Base-by-base conservation (phyloP, 2,888 invertebrate species). In the Caenorhabditis sp. region DNA sequence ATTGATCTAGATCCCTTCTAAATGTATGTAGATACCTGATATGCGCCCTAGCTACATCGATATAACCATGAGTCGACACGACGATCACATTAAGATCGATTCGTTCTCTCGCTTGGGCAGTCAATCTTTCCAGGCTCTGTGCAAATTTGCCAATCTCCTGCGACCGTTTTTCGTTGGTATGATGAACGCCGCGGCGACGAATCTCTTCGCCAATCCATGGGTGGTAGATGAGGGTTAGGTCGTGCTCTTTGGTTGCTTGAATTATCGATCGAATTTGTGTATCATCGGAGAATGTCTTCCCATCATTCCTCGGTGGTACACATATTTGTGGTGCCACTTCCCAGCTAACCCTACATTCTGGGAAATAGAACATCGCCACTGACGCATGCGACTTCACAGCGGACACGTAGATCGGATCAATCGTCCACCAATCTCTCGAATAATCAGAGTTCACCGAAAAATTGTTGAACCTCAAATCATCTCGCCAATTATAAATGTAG, bases 61-160 rank as follows among this genome's bases (percentile, higher is more conserved):
- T 69, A 31, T 71, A 64, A 52, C 81, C 81, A 54, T 81, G 83
- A 10, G 79, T 72, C 21, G 81, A 81, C 10, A 81, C 75, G n/a
- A 83, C 77, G 20, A 83, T 72, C 8, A 83, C 63, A 63, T 81
- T 81, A 27, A 83, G 62, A 71, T 83, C 83, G 20, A 81, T 70
- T 49, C 83, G 54, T 57, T 78, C 78, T 5, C 78, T 59, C 2
- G 76, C 81, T 62, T 76, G 72, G 8, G 77, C 72, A 20, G 75
- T 70, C 38, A 81, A 56, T 25, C 81, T 63, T 31, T 81, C 76
- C 38, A 81, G 50, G 25, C 73, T 73, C 59, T 77, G 76, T 5
- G 76, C 76, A 43, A 80, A 78, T 53, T 59, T 52, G 23, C 67
- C 31, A 36, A 77, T 56, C 52, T 76, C 70, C 26, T 63, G 63